Conservation (phyloP, 1,140 invertebrate genomes). For the Hylyphantes graminicola region DNA sequence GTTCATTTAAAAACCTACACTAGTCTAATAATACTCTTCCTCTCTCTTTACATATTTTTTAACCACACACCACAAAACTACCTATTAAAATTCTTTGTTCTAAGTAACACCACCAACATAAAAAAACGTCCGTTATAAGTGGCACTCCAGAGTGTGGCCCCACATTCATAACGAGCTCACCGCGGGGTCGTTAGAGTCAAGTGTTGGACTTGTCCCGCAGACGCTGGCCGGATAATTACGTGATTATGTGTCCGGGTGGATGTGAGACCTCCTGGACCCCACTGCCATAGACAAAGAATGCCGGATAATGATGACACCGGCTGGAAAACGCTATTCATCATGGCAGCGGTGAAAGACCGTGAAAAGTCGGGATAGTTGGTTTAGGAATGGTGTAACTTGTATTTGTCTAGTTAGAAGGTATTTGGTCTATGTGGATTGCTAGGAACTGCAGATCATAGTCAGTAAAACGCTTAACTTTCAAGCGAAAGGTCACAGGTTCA, state of each 20-base stretch:
- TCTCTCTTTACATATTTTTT: too few relatives aligned
- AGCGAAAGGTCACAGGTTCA: too few relatives aligned
- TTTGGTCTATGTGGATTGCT: background rate
- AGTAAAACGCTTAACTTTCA: too few relatives aligned
- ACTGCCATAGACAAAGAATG: slow-evolving; percentile 3
- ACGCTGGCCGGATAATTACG: slow-evolving; percentile 45
- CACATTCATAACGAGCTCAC: background rate
- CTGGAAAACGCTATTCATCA: slow-evolving; percentile 48
- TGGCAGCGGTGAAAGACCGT: slow-evolving; percentile 43
- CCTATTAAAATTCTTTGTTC: too few relatives aligned
- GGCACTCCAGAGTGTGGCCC: background rate
- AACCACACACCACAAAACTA: too few relatives aligned
- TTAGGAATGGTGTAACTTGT: background rate
- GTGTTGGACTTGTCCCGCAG: slow-evolving; percentile 49
- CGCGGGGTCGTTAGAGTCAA: slow-evolving; percentile 48
- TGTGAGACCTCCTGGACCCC: slow-evolving; percentile 12
- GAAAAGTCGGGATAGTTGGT: slow-evolving; percentile 40
- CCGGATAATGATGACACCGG: slow-evolving; percentile 40
- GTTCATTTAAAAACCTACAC: too few relatives aligned
- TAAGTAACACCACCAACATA: too few relatives aligned
- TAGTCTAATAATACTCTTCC: too few relatives aligned
- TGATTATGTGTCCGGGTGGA: slow-evolving; percentile 48
- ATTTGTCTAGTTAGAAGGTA: too few relatives aligned
- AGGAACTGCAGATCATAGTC: too few relatives aligned
- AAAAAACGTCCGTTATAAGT: background rate